phyloP scores from a whole-genome alignment of 2,113 vertebrate species.

The Synchiropus splendidus region DNA sequence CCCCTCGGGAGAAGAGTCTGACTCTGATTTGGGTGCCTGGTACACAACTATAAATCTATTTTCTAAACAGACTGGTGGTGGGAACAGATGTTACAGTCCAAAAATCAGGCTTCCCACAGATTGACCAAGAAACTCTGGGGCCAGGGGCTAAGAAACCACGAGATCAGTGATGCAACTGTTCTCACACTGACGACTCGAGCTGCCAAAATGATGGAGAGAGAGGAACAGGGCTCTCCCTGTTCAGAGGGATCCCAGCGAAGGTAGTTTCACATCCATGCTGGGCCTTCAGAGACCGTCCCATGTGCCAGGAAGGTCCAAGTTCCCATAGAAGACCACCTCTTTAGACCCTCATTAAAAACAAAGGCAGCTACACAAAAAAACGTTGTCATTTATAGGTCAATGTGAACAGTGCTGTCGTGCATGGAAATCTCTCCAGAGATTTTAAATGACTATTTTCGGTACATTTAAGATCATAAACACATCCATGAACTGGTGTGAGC shows the following conservation, averaged over 20 bases:
- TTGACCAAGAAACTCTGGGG: slow-evolving; percentile 58
- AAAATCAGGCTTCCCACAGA: slow-evolving; percentile 72
- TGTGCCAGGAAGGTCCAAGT: slow-evolving; percentile 26
- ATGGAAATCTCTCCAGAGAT: no score
- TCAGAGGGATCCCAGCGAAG: slow-evolving; percentile 44
- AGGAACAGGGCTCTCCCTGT: slow-evolving; percentile 17
- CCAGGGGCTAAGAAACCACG: slow-evolving; percentile 56
- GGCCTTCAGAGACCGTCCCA: slow-evolving; percentile 51
- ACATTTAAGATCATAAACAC: no score
- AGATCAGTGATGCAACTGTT: slow-evolving; percentile 63
- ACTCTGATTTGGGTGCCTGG: slow-evolving; percentile 51
- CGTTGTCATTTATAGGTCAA: background rate
- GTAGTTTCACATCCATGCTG: slow-evolving; percentile 59
- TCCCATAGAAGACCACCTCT: slow-evolving; percentile 58
- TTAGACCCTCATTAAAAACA: slow-evolving; percentile 9
- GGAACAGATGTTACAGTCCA: slow-evolving; percentile 65
- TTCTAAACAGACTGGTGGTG: slow-evolving; percentile 66
- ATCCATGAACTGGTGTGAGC: no score
- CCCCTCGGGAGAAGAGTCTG: slow-evolving; percentile 48
- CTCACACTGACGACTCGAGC: slow-evolving; percentile 53
- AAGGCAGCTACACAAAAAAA: background rate
- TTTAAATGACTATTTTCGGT: no score
- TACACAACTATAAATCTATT: slow-evolving; percentile 58
- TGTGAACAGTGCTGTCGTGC: no score
- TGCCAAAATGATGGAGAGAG: slow-evolving; percentile 24